These are phyloP conservation scores for Entomobrya multifasciata DNA, from an alignment of 2,888 invertebrate genomes.

Conservation along the genomic window DNA sequence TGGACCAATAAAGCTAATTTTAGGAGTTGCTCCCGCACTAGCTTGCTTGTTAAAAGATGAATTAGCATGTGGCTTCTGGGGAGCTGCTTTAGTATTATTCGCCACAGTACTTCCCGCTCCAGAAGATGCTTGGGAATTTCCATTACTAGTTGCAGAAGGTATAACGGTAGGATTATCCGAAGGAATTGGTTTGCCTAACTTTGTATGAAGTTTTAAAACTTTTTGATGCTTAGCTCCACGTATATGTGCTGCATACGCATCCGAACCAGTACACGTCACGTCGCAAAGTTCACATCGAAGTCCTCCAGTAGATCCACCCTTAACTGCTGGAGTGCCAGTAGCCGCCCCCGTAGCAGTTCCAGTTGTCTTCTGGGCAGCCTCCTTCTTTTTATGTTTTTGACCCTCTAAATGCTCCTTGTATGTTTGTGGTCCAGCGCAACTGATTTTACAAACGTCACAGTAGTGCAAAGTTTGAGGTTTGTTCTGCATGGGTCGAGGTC, in stretches of 20 bases:
- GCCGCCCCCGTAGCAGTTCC: slow-evolving; percentile 85
- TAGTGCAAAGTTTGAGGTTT: slow-evolving; percentile 97
- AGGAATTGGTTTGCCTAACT: slow-evolving; percentile 98
- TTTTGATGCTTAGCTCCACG: slow-evolving; percentile 99
- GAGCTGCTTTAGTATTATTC: slow-evolving; percentile 2
- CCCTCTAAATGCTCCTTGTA: slow-evolving; percentile 98
- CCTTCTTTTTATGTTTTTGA: slow-evolving; percentile 99
- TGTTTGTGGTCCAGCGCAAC: slow-evolving; percentile 96
- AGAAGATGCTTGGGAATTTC: background rate
- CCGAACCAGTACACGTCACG: slow-evolving; percentile 98
- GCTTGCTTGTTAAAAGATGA: slow-evolving; percentile 81
- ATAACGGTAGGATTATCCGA: slow-evolving; percentile 96
- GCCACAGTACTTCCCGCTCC: background rate
- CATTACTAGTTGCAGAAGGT: slow-evolving; percentile 80
- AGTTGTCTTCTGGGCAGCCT: slow-evolving; percentile 90
- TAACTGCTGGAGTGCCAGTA: slow-evolving; percentile 38
- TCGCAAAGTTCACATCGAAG: slow-evolving; percentile 98
- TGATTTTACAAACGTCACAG: slow-evolving; percentile 99
- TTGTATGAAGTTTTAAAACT: slow-evolving; percentile 96
- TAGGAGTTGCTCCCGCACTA: slow-evolving; percentile 84
- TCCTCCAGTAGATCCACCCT: slow-evolving; percentile 82
- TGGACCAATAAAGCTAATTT: slow-evolving; percentile 92
- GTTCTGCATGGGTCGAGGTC: slow-evolving; percentile 83
- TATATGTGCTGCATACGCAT: slow-evolving; percentile 99
- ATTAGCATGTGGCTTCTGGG: slow-evolving; percentile 56